Conservation (phyloP, 2,888 invertebrate species). For the Scaptomyza flava region DNA sequence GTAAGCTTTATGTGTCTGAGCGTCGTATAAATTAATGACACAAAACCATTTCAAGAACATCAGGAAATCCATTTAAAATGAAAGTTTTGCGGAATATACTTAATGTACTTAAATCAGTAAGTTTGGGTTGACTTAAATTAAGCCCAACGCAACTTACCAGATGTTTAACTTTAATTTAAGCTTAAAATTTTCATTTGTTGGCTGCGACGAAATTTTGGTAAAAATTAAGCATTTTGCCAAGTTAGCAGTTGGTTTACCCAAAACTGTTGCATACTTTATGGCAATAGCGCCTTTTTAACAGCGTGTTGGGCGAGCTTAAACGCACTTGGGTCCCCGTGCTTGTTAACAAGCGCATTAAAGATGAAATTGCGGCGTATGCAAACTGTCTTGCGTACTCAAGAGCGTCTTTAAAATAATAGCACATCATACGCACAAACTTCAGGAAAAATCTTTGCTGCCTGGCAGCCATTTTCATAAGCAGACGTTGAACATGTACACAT, state of each 20-base stretch:
- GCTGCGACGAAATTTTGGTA: conserved; percentile 11
- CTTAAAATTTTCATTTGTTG: conserved; percentile 25
- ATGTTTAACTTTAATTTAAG: conserved; percentile 4
- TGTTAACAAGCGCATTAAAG: conserved; percentile 58
- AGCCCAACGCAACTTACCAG: neutral
- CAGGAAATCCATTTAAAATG: conserved; percentile 57
- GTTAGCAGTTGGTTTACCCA: conserved; percentile 40
- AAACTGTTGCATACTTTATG: conserved; percentile 41
- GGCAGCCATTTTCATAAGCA: neutral
- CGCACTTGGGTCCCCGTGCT: conserved; percentile 26
- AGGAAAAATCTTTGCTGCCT: conserved; percentile 24
- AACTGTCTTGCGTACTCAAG: conserved; percentile 57
- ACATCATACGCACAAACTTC: neutral
- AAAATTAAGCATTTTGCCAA: conserved; percentile 23
- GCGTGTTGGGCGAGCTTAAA: neutral
- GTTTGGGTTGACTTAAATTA: conserved; percentile 5
- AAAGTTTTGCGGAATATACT: conserved; percentile 23
- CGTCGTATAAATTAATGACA: conserved; percentile 4
- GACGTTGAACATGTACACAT: neutral
- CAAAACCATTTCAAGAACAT: conserved; percentile 13
- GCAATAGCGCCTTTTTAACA: conserved; percentile 33
- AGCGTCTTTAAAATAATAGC: conserved; percentile 43
- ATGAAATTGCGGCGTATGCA: conserved; percentile 49
- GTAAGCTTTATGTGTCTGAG: conserved; percentile 7
- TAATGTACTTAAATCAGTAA: conserved; percentile 7